Conservation (phyloP, 2,113 vertebrate species). For the Oryzias javanicus region DNA sequence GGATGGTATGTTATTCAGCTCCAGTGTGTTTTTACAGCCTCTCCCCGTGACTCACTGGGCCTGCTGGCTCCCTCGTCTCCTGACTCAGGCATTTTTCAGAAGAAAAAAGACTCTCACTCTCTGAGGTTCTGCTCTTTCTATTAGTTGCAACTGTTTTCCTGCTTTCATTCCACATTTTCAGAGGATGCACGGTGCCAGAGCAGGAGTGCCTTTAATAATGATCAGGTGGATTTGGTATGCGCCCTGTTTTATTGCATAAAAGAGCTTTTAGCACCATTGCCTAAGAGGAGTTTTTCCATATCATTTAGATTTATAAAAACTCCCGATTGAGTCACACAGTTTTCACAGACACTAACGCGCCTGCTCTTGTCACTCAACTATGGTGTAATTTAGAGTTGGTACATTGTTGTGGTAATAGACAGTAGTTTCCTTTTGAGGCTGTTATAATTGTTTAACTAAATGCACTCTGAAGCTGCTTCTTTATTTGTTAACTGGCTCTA, state of each 20-base stretch:
- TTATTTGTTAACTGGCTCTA: conserved; percentile 46
- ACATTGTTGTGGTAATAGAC: conserved; percentile 36
- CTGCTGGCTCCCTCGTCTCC: conserved; percentile 60
- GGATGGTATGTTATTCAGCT: conserved; percentile 23
- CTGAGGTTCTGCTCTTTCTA: conserved; percentile 64
- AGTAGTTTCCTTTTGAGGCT: conserved; percentile 48
- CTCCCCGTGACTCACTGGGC: conserved; percentile 66
- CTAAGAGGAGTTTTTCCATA: conserved; percentile 24
- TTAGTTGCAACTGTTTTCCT: conserved; percentile 31
- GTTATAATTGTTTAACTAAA: conserved; percentile 58
- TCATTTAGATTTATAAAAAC: conserved; percentile 57
- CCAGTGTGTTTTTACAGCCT: conserved; percentile 60
- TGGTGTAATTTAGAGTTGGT: conserved; percentile 38
- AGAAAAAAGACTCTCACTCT: conserved; percentile 61
- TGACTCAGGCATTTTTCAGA: conserved; percentile 70
- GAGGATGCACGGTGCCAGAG: conserved; percentile 12
- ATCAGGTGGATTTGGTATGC: conserved; percentile 16
- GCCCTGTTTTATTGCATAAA: conserved; percentile 25
- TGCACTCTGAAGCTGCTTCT: conserved; percentile 35
- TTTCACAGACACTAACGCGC: conserved; percentile 36
- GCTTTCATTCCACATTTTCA: conserved; percentile 28
- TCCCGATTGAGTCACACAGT: conserved; percentile 14
- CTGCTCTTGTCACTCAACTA: conserved; percentile 42
- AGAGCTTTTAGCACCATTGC: conserved; percentile 26
- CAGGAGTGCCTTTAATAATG: conserved; percentile 34